Conservation (phyloP, 2,113 vertebrate species). For the Amphilophus citrinellus region DNA sequence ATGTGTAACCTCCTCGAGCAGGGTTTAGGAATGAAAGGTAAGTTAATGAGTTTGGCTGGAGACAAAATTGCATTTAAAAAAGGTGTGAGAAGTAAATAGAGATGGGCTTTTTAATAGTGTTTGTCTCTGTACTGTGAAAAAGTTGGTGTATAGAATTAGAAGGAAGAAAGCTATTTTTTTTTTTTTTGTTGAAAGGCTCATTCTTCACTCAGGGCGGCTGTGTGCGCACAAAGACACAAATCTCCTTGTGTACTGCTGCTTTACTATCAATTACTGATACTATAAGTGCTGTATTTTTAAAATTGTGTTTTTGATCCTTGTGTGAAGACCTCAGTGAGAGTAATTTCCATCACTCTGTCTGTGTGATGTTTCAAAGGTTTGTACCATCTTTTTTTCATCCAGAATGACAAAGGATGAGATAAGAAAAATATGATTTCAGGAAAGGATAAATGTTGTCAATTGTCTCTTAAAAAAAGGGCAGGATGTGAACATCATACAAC, state of each 20-base stretch:
- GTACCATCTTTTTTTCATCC: slow-evolving; percentile 23
- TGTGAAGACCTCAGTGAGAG: slow-evolving; percentile 1
- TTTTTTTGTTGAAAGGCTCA: slow-evolving; percentile 5
- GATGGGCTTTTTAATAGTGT: slow-evolving; percentile 53
- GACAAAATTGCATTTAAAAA: slow-evolving; percentile 55
- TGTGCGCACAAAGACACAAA: slow-evolving; percentile 23
- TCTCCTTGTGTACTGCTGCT: slow-evolving; percentile 5
- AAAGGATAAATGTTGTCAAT: slow-evolving; percentile 33
- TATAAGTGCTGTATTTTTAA: neutral
- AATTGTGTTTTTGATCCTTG: slow-evolving; percentile 3
- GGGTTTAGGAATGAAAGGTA: slow-evolving; percentile 69
- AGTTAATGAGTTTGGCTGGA: slow-evolving; percentile 67
- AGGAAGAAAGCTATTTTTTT: slow-evolving; percentile 3
- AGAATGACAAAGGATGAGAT: slow-evolving; percentile 29
- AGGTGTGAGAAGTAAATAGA: slow-evolving; percentile 51
- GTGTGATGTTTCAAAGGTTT: slow-evolving; percentile 23
- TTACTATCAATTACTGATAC: slow-evolving; percentile 33
- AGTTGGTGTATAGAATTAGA: slow-evolving; percentile 52
- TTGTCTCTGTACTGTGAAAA: slow-evolving; percentile 41
- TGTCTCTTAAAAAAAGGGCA: slow-evolving; percentile 45
- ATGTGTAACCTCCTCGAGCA: slow-evolving; percentile 47
- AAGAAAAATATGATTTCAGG: slow-evolving; percentile 43
- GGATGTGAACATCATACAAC: slow-evolving; percentile 30
- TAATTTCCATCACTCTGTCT: slow-evolving; percentile 28
- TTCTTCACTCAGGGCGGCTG: slow-evolving; percentile 9